These are phyloP conservation scores for Cryptoprocta ferox DNA, from an alignment of 2,797 vertebrate species.

Conservation along the genomic window DNA sequence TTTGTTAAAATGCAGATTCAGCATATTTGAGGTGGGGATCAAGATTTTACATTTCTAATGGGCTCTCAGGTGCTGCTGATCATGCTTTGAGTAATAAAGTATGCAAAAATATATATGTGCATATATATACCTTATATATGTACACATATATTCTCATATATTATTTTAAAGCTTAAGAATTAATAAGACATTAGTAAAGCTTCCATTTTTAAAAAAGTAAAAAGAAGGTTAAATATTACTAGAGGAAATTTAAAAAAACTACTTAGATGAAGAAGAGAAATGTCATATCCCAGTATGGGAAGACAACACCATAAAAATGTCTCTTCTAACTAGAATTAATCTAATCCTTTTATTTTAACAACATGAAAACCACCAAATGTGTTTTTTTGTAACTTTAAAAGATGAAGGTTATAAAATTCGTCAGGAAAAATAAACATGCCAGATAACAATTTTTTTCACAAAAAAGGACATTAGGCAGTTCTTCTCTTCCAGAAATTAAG, in stretches of 20 bases:
- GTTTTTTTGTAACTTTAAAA: not conserved
- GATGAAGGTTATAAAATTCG: not conserved
- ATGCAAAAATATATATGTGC: no score
- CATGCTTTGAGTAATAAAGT: not conserved
- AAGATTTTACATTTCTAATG: not conserved
- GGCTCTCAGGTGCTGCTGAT: not conserved
- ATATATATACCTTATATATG: not conserved
- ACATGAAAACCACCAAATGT: not conserved
- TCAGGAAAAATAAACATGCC: not conserved
- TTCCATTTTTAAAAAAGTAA: not conserved
- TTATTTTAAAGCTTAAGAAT: constrained; percentile 39
- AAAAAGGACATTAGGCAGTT: not conserved
- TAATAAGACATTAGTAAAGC: constrained; percentile 10
- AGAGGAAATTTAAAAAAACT: not conserved
- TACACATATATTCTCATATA: not conserved
- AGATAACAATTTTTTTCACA: not conserved
- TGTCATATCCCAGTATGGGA: not conserved
- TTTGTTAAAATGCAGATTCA: not conserved
- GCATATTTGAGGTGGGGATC: not conserved
- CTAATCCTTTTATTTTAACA: not conserved
- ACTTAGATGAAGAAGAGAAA: constrained; percentile 15
- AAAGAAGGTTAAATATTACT: not conserved
- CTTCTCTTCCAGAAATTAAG: constrained; percentile 16
- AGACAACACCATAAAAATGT: not conserved
- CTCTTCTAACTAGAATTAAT: not conserved